Conservation (phyloP, 2,888 invertebrate species). For the Pristionchus maxplancki region DNA sequence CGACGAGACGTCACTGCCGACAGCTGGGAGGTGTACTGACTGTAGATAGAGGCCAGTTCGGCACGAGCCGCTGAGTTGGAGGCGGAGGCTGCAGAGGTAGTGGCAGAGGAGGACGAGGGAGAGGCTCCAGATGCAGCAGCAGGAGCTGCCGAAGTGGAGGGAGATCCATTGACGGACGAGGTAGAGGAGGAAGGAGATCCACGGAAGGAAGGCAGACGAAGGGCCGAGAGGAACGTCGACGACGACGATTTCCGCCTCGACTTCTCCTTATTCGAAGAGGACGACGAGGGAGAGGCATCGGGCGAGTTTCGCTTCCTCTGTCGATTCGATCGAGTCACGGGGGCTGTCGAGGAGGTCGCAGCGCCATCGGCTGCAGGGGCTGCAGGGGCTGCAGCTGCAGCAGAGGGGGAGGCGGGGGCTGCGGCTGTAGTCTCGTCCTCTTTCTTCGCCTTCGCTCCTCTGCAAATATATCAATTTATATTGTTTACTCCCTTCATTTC, state of each 20-base stretch:
- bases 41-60: slow-evolving; percentile 22
- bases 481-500: slow-evolving; percentile 46
- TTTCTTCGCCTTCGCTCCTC: neutral
- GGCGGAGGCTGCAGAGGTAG: neutral
- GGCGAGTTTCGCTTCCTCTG: slow-evolving; percentile 46
- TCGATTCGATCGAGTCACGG: slow-evolving; percentile 34
- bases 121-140: slow-evolving; percentile 44
- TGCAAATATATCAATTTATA: neutral
- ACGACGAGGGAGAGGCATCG: slow-evolving; percentile 26
- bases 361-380: slow-evolving; percentile 18
- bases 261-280: slow-evolving; percentile 55
- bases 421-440: neutral
- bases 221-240: slow-evolving; percentile 56
- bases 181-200: slow-evolving; percentile 29
- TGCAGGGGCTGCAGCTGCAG: neutral
- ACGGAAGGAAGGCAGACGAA: slow-evolving; percentile 58
- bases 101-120: neutral
- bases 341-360: neutral
- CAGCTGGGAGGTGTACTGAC: neutral
- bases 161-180: slow-evolving; percentile 43
- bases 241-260: slow-evolving; percentile 55
- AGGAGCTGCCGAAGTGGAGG: neutral
- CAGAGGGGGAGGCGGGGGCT: slow-evolving; percentile 48
- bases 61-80: neutral
- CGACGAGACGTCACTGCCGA: neutral